phyloP scores from a whole-genome alignment of 2,888 invertebrate genomes.

The Scaptomyza cyrtandrae region DNA sequence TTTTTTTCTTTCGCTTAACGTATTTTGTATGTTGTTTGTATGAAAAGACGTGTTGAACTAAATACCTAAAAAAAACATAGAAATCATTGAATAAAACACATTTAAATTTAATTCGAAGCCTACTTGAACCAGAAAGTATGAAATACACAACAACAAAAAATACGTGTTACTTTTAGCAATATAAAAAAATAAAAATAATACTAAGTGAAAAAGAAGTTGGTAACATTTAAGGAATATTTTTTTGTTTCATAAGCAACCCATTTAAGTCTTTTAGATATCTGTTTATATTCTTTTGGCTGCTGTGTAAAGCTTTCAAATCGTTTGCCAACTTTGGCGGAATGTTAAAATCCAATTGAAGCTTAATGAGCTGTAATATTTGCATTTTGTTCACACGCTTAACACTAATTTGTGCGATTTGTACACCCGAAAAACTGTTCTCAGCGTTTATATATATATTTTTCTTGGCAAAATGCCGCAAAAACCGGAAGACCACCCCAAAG shows the following conservation, averaged over 20 bases:
- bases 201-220: too few relatives aligned
- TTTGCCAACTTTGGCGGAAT: slow-evolving; percentile 49
- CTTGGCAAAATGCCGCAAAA: slow-evolving; percentile 67
- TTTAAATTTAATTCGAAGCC: too few relatives aligned
- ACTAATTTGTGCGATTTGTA: slow-evolving; percentile 57
- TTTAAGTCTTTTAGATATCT: background rate
- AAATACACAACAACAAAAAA: too few relatives aligned
- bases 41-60: too few relatives aligned
- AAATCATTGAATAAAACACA: too few relatives aligned
- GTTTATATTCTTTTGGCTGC: background rate
- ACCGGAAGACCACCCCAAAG: slow-evolving; percentile 1
- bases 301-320: slow-evolving; percentile 2
- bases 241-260: background rate
- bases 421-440: slow-evolving; percentile 44
- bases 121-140: background rate
- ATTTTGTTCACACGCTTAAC: slow-evolving; percentile 70
- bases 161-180: too few relatives aligned
- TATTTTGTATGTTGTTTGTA: too few relatives aligned
- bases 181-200: too few relatives aligned
- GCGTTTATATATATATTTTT: slow-evolving; percentile 44
- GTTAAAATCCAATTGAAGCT: slow-evolving; percentile 64
- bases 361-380: slow-evolving; percentile 79
- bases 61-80: too few relatives aligned
- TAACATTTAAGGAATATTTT: too few relatives aligned
- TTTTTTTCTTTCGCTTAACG: background rate